Percentiles rank a stretch among this genome's conserved stretches.
phyloP scores from a whole-genome alignment of 2,113 vertebrate genomes.

The Corvus cornix region DNA sequence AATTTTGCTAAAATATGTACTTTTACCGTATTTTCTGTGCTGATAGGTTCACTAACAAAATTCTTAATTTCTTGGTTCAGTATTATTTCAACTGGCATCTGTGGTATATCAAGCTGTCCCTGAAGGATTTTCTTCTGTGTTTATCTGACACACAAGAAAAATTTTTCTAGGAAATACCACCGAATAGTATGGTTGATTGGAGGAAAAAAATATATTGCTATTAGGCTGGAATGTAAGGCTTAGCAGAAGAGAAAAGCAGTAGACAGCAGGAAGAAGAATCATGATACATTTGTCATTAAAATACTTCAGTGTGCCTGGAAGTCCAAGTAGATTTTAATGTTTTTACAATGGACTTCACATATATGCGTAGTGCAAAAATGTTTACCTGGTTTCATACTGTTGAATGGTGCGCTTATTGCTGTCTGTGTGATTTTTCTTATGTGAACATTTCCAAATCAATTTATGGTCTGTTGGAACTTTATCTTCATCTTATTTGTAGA shows the following conservation, averaged over 20 bases:
- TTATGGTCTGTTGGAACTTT: neutral
- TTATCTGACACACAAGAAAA: constrained; percentile 41
- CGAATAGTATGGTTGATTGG: constrained; percentile 45
- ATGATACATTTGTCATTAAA: constrained; percentile 2
- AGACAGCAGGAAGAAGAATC: constrained; percentile 33
- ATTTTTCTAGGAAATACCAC: constrained; percentile 52
- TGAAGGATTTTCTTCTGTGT: constrained; percentile 35
- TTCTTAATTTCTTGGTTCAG: constrained; percentile 5
- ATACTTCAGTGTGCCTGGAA: constrained; percentile 4
- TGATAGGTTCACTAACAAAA: neutral
- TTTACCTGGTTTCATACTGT: constrained; percentile 19
- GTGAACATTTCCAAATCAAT: neutral
- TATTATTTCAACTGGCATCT: constrained; percentile 30
- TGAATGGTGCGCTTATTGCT: neutral
- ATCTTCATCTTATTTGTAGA: neutral
- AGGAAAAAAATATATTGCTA: constrained; percentile 42
- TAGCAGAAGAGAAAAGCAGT: constrained; percentile 32
- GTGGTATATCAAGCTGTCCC: constrained; percentile 11
- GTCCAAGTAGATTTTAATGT: constrained; percentile 11
- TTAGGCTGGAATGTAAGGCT: constrained; percentile 47
- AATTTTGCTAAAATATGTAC: neutral
- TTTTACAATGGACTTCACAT: neutral
- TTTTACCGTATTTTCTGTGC: neutral
- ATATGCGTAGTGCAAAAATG: neutral
- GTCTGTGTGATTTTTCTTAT: neutral